Conservation (phyloP, 1,140 invertebrate genomes). For the Acromyrmex charruanus region DNA sequence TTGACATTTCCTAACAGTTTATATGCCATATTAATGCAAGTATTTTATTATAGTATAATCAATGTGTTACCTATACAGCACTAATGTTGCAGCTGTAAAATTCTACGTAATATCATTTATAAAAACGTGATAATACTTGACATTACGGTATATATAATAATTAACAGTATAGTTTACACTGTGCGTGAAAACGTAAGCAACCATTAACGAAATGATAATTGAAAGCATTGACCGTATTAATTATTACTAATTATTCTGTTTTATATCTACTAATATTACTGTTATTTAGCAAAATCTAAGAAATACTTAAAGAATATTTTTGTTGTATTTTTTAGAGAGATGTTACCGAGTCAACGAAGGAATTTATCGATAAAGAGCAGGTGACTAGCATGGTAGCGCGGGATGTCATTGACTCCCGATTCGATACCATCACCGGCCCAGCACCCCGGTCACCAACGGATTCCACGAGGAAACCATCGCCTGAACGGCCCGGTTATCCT, state of each 20-base stretch:
- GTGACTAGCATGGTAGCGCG: slow-evolving; percentile 83
- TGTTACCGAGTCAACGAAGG: slow-evolving; percentile 81
- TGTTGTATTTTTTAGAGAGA: slow-evolving; percentile 77
- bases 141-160: neutral
- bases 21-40: neutral
- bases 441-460: slow-evolving; percentile 63
- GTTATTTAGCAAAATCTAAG: neutral
- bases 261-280: neutral
- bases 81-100: neutral
- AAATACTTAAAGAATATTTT: neutral
- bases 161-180: slow-evolving; percentile 30
- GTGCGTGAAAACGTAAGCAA: slow-evolving; percentile 45
- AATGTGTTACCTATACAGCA: neutral
- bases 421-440: slow-evolving; percentile 70
- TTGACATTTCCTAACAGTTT: neutral
- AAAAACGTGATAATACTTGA: neutral
- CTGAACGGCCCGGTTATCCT: slow-evolving; percentile 77
- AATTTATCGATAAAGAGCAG: slow-evolving; percentile 81
- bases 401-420: slow-evolving; percentile 80
- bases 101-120: neutral
- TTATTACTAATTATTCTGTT: neutral
- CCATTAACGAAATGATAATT: slow-evolving; percentile 62
- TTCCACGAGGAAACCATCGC: slow-evolving; percentile 73
- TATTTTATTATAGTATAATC: neutral
- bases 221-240: slow-evolving; percentile 8